These are phyloP conservation scores for Perithous albicinctus DNA, from an alignment of 2,888 invertebrate genomes.

Conservation along the genomic window DNA sequence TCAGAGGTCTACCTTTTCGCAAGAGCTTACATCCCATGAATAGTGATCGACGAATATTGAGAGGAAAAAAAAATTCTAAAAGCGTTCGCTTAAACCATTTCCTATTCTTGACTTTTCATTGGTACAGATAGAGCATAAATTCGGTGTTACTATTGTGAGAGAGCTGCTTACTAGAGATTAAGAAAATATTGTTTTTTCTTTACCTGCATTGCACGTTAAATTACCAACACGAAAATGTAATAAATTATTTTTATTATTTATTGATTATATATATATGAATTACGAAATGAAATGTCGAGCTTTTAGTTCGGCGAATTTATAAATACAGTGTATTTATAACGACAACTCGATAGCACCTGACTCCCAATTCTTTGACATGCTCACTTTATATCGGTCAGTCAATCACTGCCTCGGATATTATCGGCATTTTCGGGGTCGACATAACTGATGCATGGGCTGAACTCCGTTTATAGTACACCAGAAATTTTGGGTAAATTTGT, in stretches of 20 bases:
- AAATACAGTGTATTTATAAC: background rate
- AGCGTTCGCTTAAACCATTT: background rate
- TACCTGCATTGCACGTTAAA: conserved; percentile 8
- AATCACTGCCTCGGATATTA: conserved; percentile 2
- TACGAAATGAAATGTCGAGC: background rate
- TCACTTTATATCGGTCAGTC: background rate
- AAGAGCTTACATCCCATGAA: conserved; percentile 5
- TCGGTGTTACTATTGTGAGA: no score
- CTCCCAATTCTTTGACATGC: background rate
- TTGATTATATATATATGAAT: background rate
- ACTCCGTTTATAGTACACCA: background rate
- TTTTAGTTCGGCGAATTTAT: background rate
- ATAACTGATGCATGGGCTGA: background rate
- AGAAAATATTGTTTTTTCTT: no score
- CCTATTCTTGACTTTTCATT: background rate
- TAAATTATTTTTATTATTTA: background rate
- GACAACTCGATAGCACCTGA: conserved; percentile 16
- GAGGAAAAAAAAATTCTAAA: background rate
- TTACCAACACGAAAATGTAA: background rate
- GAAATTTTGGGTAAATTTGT: background rate
- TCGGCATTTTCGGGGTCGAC: background rate
- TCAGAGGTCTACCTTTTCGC: conserved; percentile 38
- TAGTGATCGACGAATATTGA: conserved; percentile 23
- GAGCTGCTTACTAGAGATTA: no score
- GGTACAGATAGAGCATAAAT: background rate